phyloP scores from a whole-genome alignment of 2,888 invertebrate species.

The Opisthograptis luteolata region DNA sequence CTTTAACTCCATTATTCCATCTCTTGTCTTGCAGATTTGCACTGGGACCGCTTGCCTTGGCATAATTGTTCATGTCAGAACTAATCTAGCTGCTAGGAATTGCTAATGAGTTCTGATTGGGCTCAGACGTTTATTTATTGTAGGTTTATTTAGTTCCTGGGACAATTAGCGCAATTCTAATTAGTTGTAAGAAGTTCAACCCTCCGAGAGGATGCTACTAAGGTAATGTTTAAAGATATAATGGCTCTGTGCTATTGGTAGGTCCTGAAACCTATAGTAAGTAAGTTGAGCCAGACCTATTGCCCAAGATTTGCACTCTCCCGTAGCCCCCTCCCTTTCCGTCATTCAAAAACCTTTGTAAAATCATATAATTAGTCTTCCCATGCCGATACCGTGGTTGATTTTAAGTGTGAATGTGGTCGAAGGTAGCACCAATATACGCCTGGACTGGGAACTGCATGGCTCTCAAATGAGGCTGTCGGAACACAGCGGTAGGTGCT shows the following conservation, averaged over 20 bases:
- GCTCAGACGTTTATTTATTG: conserved; percentile 13
- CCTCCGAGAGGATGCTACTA: conserved; percentile 12
- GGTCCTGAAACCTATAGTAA: too few species aligned
- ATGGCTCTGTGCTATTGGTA: background rate
- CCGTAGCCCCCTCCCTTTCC: too few species aligned
- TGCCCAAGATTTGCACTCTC: too few species aligned
- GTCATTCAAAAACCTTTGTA: too few species aligned
- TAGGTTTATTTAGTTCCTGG: conserved; percentile 17
- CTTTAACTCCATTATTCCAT: too few species aligned
- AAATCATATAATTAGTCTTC: too few species aligned
- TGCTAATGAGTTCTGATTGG: conserved; percentile 20
- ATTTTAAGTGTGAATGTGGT: too few species aligned
- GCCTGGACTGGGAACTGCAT: too few species aligned
- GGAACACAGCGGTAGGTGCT: too few species aligned
- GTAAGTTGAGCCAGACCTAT: background rate
- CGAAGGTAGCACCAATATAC: too few species aligned
- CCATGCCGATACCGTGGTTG: too few species aligned
- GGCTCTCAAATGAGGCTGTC: too few species aligned
- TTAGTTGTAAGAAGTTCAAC: conserved; percentile 24
- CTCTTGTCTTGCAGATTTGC: background rate
- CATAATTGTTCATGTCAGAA: conserved; percentile 18
- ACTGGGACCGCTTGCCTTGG: conserved; percentile 5
- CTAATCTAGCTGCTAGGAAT: conserved; percentile 8
- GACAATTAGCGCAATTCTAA: conserved; percentile 23
- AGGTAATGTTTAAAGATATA: background rate